These are phyloP conservation scores for Nemopilema nomurai DNA, from an alignment of 30 jellyfish, hydroid and myxozoan genomes.

Conservation along the genomic window DNA sequence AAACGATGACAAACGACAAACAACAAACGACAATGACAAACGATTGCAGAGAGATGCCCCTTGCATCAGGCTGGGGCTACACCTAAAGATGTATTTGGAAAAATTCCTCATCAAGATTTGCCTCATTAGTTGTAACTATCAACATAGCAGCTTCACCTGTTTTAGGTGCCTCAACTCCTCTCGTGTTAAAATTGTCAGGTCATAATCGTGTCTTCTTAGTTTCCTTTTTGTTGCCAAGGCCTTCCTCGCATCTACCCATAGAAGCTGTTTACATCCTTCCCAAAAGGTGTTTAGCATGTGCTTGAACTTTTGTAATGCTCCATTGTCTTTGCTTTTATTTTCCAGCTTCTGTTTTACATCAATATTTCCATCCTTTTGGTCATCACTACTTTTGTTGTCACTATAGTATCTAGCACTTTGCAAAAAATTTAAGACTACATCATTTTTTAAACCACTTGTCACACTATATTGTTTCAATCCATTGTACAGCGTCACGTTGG, in stretches of 20 bases:
- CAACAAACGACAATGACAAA: too few relatives aligned
- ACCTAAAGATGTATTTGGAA: too few relatives aligned
- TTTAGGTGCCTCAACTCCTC: slow-evolving; percentile 84
- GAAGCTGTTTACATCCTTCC: slow-evolving; percentile 75
- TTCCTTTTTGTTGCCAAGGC: slow-evolving; percentile 82
- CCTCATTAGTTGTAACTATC: neutral
- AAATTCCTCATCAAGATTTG: too few relatives aligned
- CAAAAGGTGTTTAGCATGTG: slow-evolving; percentile 47
- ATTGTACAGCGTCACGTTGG: neutral
- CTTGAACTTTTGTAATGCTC: slow-evolving; percentile 52
- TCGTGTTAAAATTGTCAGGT: slow-evolving; percentile 54
- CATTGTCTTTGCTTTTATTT: neutral
- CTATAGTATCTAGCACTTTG: neutral
- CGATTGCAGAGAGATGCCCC: too few relatives aligned
- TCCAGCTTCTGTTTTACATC: neutral
- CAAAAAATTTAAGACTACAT: too few relatives aligned
- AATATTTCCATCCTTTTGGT: neutral
- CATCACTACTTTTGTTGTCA: neutral
- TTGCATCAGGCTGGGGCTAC: too few relatives aligned
- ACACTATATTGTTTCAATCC: neutral
- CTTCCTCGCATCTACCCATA: slow-evolving; percentile 73
- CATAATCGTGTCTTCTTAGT: slow-evolving; percentile 70
- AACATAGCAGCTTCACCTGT: slow-evolving; percentile 44
- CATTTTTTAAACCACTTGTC: neutral
- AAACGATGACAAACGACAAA: too few relatives aligned